Base-by-base conservation (phyloP, 37 sponge, comb jelly and placozoan species). In the Cliona cf. orientalis region DNA sequence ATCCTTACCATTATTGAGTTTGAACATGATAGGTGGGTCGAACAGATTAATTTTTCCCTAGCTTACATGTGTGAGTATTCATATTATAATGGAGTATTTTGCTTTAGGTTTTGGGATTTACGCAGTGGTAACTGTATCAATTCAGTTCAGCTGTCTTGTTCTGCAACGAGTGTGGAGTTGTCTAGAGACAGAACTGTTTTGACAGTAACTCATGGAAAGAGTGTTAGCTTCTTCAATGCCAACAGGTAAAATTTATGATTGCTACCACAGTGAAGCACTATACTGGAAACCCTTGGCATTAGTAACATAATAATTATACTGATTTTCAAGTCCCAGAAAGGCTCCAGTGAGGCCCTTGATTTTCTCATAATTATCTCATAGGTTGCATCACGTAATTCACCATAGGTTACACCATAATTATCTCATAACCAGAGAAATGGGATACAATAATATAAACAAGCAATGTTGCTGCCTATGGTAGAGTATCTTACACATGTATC, bases 121-220 rank as follows among this genome's bases (percentile, higher is more conserved):
- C 68, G 89, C 2, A 80, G 58, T 23, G 49, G 46, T 14, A 28
- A 40, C 6, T 79, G 62, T 28, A 82, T 87, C 2, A 72, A 78
- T 31, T 42, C 70, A 2, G 31, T 87, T 26, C 43, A 31, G 29
- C 46, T 87, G 44, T 65, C 74, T 45, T 42, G 55, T 7, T 68
- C 85, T 3, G 85, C 88, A 32, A 84, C 81, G 41, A 94, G 92
- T 57, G 42, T 94, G 28, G 95, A 94, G 23, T 60, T 91, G 40
- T 87, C 88, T 19, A 42, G 76, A 31, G 86, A 88, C 49, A 36
- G 69, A 14, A 43, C 78, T 26, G 3, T 73, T 17, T 17, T 94
- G 49, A 80, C 85, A 42, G 93, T 89, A 11, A 68, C 86, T 9
- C 82, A 91, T 71, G 89, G 84, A 6, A 69, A 80, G 23, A 53